Percentiles rank a stretch among this genome's conserved stretches.
These are phyloP conservation scores for Onychomys arenicola DNA, from an alignment of 2,797 vertebrate species.

Conservation along the genomic window DNA sequence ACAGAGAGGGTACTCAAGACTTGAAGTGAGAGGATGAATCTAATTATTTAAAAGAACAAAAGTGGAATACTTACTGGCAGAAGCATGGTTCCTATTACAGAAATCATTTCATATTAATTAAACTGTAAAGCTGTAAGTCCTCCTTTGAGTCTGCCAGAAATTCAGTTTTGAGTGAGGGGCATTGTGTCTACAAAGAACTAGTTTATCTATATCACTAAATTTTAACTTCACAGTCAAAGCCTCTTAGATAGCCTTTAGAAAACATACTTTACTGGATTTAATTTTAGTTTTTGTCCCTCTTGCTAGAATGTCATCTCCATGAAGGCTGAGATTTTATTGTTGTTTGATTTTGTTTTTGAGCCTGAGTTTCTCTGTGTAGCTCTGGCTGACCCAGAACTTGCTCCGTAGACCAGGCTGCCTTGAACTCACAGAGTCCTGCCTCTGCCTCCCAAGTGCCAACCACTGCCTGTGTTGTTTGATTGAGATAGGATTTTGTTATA, in stretches of 20 bases:
- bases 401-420: not conserved
- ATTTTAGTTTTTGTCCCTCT: constrained; percentile 30
- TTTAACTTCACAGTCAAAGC: constrained; percentile 32
- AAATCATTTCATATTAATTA: constrained; percentile 45
- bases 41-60: constrained; percentile 55
- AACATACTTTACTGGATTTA: not conserved
- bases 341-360: not conserved
- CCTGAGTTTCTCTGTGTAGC: not conserved
- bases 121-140: not conserved
- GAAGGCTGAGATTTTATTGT: not conserved
- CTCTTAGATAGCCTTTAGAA: constrained; percentile 41
- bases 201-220: constrained; percentile 5
- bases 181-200: not conserved
- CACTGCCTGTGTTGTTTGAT: not conserved
- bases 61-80: constrained; percentile 26
- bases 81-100: constrained; percentile 15
- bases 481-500: not conserved
- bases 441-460: not conserved
- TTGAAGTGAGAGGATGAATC: not conserved
- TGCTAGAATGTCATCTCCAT: not conserved
- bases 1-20: not conserved
- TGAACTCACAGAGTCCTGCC: not conserved
- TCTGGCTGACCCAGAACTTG: not conserved
- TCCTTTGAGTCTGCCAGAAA: constrained; percentile 28
- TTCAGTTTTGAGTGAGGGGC: not conserved